phyloP scores from a whole-genome alignment of 2,797 vertebrate species.

The Luscinia megarhynchos region DNA sequence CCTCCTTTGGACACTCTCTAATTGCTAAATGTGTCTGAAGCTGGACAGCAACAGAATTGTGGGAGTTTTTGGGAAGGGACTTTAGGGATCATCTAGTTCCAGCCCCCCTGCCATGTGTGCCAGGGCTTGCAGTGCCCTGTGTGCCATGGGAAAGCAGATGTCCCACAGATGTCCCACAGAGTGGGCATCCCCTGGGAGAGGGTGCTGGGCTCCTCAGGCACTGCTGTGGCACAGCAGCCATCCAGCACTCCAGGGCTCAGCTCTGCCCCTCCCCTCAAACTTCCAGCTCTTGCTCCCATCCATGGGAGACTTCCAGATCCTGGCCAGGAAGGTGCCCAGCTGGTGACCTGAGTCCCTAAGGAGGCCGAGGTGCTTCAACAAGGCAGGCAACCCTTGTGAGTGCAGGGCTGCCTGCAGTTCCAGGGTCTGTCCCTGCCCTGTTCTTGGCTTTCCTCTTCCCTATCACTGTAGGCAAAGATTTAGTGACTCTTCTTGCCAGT shows the following conservation, averaged over 20 bases:
- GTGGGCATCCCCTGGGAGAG: neutral
- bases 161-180: neutral
- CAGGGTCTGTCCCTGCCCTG: neutral
- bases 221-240: rapidly evolving
- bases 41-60: neutral
- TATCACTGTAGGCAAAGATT: neutral
- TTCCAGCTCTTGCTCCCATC: neutral
- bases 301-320: neutral
- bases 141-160: neutral
- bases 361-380: neutral
- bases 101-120: rapidly evolving
- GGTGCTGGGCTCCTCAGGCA: neutral
- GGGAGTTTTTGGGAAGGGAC: neutral
- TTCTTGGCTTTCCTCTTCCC: neutral
- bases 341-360: neutral
- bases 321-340: neutral
- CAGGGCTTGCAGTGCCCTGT: neutral
- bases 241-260: neutral
- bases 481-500: neutral
- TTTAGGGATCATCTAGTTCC: neutral
- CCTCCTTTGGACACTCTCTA: neutral
- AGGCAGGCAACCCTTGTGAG: neutral
- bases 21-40: neutral
- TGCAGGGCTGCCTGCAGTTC: neutral
- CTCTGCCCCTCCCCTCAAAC: neutral